Percentiles rank a stretch among this genome's conserved stretches.
Evolutionary conservation across 2,888 invertebrate species (phyloP).

Genomic region (Lydus trimaculatus): DNA sequence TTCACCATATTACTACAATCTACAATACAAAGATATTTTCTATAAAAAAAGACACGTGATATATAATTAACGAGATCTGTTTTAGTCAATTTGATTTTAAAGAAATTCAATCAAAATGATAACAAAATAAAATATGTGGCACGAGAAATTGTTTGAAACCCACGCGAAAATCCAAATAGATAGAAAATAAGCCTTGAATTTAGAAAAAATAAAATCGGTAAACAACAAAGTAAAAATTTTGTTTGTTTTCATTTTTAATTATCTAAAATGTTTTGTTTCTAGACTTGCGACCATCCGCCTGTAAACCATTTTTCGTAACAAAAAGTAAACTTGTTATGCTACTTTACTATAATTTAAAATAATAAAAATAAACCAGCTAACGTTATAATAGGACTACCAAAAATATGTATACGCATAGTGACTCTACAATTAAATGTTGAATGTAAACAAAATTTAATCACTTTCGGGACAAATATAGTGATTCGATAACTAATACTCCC

Average conservation of each 20-base stretch:
- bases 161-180: no score
- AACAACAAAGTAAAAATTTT: neutral
- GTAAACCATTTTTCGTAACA: neutral
- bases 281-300: neutral
- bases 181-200: neutral
- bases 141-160: no score
- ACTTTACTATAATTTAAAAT: no score
- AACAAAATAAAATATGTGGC: no score
- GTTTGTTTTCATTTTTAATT: neutral
- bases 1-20: neutral
- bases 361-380: no score
- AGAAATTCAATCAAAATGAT: no score
- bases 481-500: neutral
- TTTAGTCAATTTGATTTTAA: no score
- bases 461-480: neutral
- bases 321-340: neutral
- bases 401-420: no score
- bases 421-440: no score
- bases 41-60: neutral
- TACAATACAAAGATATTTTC: neutral
- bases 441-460: neutral
- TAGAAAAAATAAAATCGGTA: neutral
- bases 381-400: no score
- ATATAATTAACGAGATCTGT: neutral
- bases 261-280: neutral